Conservation (phyloP, 2,888 invertebrate species). For the Ophion ventricosus region DNA sequence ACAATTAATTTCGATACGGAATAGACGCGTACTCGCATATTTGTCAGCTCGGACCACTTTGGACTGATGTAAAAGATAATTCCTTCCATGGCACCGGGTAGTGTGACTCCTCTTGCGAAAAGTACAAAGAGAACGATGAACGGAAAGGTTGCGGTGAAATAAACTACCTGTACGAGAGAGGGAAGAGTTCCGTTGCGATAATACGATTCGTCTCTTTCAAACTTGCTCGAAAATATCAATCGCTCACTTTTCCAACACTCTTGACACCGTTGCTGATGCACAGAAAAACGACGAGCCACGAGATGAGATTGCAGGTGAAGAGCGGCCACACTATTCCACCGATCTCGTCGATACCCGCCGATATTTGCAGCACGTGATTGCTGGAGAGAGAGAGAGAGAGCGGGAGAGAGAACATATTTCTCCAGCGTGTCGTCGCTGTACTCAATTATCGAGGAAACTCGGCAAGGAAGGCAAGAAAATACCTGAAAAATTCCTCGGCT, state of each 20-base stretch:
- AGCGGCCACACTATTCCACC: constrained; percentile 93
- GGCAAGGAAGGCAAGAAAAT: constrained; percentile 78
- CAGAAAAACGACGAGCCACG: constrained; percentile 92
- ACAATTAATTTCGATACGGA: neutral
- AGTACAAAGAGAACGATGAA: constrained; percentile 89
- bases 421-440: too few relatives aligned
- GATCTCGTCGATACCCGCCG: constrained; percentile 89
- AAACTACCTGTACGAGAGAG: constrained; percentile 86
- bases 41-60: constrained; percentile 90
- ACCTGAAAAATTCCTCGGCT: constrained; percentile 94
- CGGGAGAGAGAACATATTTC: too few relatives aligned
- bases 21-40: constrained; percentile 87
- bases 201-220: constrained; percentile 25
- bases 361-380: constrained; percentile 90
- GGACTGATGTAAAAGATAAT: constrained; percentile 91
- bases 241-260: constrained; percentile 91
- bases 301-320: constrained; percentile 89
- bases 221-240: constrained; percentile 22
- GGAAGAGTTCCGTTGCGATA: constrained; percentile 42
- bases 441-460: neutral
- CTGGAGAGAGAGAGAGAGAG: constrained; percentile 83
- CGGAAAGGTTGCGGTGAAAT: constrained; percentile 94
- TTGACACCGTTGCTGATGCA: constrained; percentile 95
- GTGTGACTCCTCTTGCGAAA: constrained; percentile 90
- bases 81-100: constrained; percentile 91